Conservation (phyloP, 2,888 invertebrate genomes). For the Portevinia maculata region DNA sequence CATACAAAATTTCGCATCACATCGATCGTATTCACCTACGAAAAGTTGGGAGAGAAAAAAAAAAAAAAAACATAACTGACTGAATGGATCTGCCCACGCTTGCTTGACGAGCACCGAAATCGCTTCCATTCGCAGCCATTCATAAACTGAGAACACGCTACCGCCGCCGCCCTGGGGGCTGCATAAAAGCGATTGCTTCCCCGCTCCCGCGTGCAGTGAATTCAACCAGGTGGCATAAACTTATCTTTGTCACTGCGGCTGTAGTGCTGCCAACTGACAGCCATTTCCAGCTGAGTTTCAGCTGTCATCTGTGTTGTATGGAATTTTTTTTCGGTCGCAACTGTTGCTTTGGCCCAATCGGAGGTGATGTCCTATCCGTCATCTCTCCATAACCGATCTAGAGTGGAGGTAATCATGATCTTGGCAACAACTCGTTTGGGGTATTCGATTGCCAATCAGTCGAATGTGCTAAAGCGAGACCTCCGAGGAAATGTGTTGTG, state of each 20-base stretch:
- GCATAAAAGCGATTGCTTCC: conserved; percentile 22
- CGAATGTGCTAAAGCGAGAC: conserved; percentile 60
- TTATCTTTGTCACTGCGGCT: conserved; percentile 64
- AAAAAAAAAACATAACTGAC: conserved; percentile 64
- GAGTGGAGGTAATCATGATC: conserved; percentile 59
- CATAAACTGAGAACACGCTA: conserved; percentile 56
- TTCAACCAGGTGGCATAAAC: conserved; percentile 71
- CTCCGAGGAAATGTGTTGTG: conserved; percentile 67
- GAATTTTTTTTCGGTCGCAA: conserved; percentile 36
- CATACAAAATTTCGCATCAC: conserved; percentile 60
- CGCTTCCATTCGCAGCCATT: conserved; percentile 56
- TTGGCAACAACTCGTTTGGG: conserved; percentile 65
- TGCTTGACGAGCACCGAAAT: conserved; percentile 51
- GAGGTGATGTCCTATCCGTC: conserved; percentile 55
- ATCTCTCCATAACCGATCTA: conserved; percentile 15
- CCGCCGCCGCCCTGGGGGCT: conserved; percentile 58
- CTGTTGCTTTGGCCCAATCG: conserved; percentile 48
- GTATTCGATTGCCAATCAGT: background rate
- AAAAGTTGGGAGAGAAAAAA: conserved; percentile 49
- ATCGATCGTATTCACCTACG: conserved; percentile 68
- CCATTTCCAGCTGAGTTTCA: conserved; percentile 65
- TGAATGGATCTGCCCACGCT: conserved; percentile 78
- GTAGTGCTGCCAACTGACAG: conserved; percentile 67
- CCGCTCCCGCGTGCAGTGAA: conserved; percentile 18
- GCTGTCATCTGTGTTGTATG: conserved; percentile 62